phyloP scores from a whole-genome alignment of 64 coral and sea anemone species.

The Hydrozoanthus tunicans region DNA sequence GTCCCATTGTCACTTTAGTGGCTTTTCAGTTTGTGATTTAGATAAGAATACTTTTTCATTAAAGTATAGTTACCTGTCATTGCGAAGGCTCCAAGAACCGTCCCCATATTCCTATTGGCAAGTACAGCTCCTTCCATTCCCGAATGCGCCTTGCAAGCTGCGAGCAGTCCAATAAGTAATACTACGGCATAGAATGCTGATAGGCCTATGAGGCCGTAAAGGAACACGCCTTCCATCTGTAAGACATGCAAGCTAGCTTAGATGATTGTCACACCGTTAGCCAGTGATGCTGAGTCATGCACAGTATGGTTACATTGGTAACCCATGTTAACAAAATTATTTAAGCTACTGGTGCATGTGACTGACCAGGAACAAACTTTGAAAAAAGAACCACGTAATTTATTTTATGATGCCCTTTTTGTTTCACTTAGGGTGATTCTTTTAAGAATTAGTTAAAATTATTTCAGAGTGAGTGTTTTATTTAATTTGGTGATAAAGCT shows the following conservation, averaged over 20 bases:
- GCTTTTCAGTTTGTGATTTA: neutral
- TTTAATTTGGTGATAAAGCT: too few relatives aligned
- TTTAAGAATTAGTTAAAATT: too few relatives aligned
- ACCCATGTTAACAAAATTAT: too few relatives aligned
- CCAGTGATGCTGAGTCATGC: too few relatives aligned
- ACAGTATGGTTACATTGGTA: too few relatives aligned
- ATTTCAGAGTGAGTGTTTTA: too few relatives aligned
- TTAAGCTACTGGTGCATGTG: too few relatives aligned
- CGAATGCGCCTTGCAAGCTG: slow-evolving; percentile 11
- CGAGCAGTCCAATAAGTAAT: neutral
- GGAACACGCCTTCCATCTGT: slow-evolving; percentile 27
- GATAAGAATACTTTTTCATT: neutral
- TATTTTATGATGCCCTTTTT: too few relatives aligned
- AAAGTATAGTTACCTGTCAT: slow-evolving; percentile 24
- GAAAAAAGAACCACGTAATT: too few relatives aligned
- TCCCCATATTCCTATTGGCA: slow-evolving; percentile 34
- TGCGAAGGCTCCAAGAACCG: slow-evolving; percentile 10
- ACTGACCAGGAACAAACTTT: neutral
- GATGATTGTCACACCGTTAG: neutral
- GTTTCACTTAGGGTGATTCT: too few relatives aligned
- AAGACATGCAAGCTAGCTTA: neutral
- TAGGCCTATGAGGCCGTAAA: neutral
- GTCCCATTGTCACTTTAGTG: neutral
- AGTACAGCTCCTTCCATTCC: slow-evolving; percentile 54
- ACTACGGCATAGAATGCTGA: neutral